Evolutionary conservation across 2,113 vertebrate genomes (phyloP).

Genomic region (Psophia crepitans): DNA sequence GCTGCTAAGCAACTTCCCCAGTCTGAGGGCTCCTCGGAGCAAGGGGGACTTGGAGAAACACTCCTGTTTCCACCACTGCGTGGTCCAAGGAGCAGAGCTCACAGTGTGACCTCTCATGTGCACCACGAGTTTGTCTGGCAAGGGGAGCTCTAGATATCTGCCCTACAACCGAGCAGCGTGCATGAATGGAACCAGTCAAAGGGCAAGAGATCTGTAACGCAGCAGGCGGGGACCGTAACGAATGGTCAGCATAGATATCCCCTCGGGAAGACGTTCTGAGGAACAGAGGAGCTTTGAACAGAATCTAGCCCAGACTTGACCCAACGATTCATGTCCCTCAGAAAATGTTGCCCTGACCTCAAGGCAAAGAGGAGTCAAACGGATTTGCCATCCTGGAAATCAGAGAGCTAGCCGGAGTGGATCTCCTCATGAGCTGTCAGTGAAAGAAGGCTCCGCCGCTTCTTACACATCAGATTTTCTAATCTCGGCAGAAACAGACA

Average conservation of each 20-base stretch:
- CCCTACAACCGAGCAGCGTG: not conserved
- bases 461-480: not conserved
- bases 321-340: not conserved
- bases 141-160: not conserved
- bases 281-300: not conserved
- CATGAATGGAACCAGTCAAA: not conserved
- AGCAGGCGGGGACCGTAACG: not conserved
- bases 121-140: not conserved
- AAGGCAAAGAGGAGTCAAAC: not conserved
- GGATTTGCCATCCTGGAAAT: not conserved
- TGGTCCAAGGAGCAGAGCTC: not conserved
- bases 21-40: not conserved
- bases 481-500: not conserved
- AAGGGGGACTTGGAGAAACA: not conserved
- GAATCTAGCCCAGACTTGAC: not conserved
- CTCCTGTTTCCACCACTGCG: not conserved
- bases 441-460: not conserved
- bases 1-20: not conserved
- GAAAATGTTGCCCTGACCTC: not conserved
- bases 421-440: not conserved
- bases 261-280: not conserved
- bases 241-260: not conserved
- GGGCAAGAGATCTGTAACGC: rapidly evolving
- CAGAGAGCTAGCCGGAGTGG: not conserved
- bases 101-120: not conserved